Evolutionary conservation across 2,113 vertebrate genomes (phyloP).

Genomic region (Australoheros scitulus): DNA sequence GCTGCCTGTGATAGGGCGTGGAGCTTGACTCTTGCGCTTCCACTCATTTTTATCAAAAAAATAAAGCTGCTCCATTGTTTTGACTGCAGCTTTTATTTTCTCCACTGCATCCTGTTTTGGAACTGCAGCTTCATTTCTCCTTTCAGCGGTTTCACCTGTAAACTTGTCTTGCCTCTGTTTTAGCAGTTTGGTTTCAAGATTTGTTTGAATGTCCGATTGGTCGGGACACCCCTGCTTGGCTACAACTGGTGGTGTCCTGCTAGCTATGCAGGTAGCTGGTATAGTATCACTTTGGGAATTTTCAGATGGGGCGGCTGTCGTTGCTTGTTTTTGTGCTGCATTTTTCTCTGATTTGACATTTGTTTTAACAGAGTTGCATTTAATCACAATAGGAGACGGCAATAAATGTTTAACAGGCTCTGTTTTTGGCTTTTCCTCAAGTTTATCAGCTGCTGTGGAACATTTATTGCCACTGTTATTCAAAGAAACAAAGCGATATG

Average conservation of each 20-base stretch:
- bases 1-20: constrained; percentile 84
- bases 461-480: constrained; percentile 81
- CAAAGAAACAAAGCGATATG: constrained; percentile 85
- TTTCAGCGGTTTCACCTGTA: constrained; percentile 67
- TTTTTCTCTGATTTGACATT: constrained; percentile 47
- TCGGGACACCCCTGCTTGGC: constrained; percentile 82
- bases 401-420: constrained; percentile 73
- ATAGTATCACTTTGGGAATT: constrained; percentile 68
- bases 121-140: constrained; percentile 73
- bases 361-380: constrained; percentile 89
- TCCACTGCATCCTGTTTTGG: constrained; percentile 87
- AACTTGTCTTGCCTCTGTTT: constrained; percentile 83
- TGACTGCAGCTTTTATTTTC: constrained; percentile 93
- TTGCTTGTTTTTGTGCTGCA: constrained; percentile 36
- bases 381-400: constrained; percentile 89
- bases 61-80: constrained; percentile 96
- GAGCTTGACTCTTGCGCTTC: constrained; percentile 89
- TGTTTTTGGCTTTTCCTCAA: constrained; percentile 75
- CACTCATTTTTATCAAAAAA: constrained; percentile 92
- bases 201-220: constrained; percentile 76
- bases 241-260: constrained; percentile 73
- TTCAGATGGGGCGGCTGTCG: constrained; percentile 60
- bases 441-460: constrained; percentile 71
- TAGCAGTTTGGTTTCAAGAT: constrained; percentile 79
- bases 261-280: constrained; percentile 77